Base-by-base conservation (phyloP, 2,888 invertebrate genomes). In the Chloroclysta siterata region DNA sequence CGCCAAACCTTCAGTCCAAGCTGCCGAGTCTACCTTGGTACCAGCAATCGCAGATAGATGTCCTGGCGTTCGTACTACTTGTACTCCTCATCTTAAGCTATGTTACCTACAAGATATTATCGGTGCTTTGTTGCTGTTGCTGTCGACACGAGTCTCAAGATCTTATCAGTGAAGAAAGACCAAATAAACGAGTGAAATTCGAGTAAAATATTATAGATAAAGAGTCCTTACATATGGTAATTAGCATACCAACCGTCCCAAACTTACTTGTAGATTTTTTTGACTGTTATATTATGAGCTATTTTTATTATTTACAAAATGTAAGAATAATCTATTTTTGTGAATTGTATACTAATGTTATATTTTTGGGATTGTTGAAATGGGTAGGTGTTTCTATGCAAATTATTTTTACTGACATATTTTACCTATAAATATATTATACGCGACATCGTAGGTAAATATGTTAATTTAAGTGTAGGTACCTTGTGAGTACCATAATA, bases 121-220 rank as follows among this genome's bases (percentile, higher is more conserved):
- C 85, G 0, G 76, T 77, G 0, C 66, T 86, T 28, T 90, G 90
- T 60, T 90, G 90, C 66, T 89, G 87, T 68, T 90, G 88, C 64
- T 89, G 83, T 63, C 76, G 70, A 53, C 80, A 69, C 6, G 81
- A 84, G 46, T 54, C 74, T n/a, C 74, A 79, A 66, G 66, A 66
- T n/a, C 67, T 68, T 15, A 36, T 69, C 13, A 68, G 70, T 17
- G 89, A 88, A 58, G 85, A 87, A 67, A 84, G 78, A 71, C 78
- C 78, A 72, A 78, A 81, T 28, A 92, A 86, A 73, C 81, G 90
- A 77, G 92, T 93, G 0, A 93, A 93, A 71, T 92, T 93, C 73
- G 92, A 93, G 78, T 92, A 72, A 82, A n/a, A 29, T 6, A 29
- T n/a, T 46, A 46, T 17, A 17, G 15, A n/a, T 15, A 15, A 44